A percentile compares a stretch with the other conserved stretches of the same genome.
These are phyloP conservation scores for Rattus norvegicus DNA, from an alignment of 2,113 vertebrate genomes.

Conservation along the genomic window DNA sequence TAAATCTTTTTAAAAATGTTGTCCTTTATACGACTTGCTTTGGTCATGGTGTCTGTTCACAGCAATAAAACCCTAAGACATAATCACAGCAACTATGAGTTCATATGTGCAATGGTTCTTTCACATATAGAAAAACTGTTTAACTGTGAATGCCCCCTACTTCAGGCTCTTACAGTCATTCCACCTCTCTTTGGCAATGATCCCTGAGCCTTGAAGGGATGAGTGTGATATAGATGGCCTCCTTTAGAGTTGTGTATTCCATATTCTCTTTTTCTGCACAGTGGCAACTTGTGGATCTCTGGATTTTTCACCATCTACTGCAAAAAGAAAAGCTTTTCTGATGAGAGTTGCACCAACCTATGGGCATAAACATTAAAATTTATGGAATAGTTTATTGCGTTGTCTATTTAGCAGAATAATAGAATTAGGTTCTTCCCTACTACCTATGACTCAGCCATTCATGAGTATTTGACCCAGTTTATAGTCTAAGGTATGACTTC, in stretches of 20 bases:
- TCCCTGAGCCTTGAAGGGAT: too few relatives aligned
- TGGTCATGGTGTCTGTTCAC: too few relatives aligned
- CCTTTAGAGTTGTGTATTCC: background rate
- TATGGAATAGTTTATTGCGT: background rate
- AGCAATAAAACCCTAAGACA: too few relatives aligned
- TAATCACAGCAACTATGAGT: background rate
- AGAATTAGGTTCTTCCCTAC: too few relatives aligned
- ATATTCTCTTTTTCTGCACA: background rate
- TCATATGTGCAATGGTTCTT: background rate
- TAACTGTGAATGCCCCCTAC: background rate
- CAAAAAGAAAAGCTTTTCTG: background rate
- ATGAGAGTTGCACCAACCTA: background rate
- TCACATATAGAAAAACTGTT: background rate
- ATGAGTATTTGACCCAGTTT: background rate
- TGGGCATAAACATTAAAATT: background rate
- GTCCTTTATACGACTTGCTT: too few relatives aligned
- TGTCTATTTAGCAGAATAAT: background rate
- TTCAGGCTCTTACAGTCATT: background rate
- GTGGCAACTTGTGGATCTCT: background rate
- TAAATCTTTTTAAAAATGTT: too few relatives aligned
- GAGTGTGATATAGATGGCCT: background rate
- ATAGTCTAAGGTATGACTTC: background rate
- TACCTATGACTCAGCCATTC: too few relatives aligned
- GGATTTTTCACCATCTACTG: background rate
- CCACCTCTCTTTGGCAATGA: background rate